Percentiles rank a stretch among this genome's conserved stretches.
Evolutionary conservation across 2,888 invertebrate genomes (phyloP).

Genomic region (Rhagium mordax): DNA sequence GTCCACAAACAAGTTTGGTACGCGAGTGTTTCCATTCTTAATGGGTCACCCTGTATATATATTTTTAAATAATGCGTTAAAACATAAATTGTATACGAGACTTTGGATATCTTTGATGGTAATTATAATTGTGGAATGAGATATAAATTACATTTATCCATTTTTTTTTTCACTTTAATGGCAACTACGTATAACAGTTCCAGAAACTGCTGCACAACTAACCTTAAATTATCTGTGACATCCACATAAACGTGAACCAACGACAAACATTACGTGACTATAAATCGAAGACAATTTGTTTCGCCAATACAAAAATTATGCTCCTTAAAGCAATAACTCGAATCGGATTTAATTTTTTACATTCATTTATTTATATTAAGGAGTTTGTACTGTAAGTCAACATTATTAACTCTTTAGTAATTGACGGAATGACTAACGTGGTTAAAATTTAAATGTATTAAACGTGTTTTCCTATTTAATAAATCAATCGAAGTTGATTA

Average conservation of each 20-base stretch:
- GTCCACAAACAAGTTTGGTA: too few relatives aligned
- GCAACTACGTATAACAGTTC: background rate
- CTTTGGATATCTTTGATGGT: too few relatives aligned
- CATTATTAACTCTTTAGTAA: slow-evolving; percentile 15
- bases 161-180: background rate
- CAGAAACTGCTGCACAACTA: background rate
- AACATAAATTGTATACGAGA: too few relatives aligned
- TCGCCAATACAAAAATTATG: background rate
- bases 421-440: slow-evolving; percentile 23
- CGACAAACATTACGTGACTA: slow-evolving; percentile 16
- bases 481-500: background rate
- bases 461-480: slow-evolving; percentile 13
- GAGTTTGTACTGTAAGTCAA: background rate
- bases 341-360: slow-evolving; percentile 3
- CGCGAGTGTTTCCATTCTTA: too few relatives aligned
- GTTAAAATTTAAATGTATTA: slow-evolving; percentile 7
- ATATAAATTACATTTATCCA: background rate
- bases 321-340: slow-evolving; percentile 3
- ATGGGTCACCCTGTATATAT: too few relatives aligned
- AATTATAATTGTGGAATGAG: background rate
- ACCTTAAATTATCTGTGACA: background rate
- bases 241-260: background rate
- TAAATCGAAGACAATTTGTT: slow-evolving; percentile 12
- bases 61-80: too few relatives aligned
- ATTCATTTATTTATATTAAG: slow-evolving; percentile 12